Evolutionary conservation across 2,888 invertebrate species (phyloP), one percentile per base, ranked within the genome.

Genomic region (Copidosoma aretas): DNA sequence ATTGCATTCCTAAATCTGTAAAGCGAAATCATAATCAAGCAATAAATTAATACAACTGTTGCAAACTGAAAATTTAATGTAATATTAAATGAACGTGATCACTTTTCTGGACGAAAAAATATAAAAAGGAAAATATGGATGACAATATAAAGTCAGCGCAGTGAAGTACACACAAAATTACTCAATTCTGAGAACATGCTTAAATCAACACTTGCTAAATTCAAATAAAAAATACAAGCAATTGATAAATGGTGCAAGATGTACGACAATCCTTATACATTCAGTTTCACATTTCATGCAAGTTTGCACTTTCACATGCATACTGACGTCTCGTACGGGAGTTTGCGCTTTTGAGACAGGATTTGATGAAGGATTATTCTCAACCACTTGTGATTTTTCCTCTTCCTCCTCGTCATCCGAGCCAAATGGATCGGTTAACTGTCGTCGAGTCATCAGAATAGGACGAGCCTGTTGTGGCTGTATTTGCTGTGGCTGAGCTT

Each of bases 341-440:
- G 79, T 79, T 73, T 81, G 79, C 62, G 79, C 79, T 79, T 82
- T 82, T 68, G 73, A 78, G 73, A 80, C 76, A 49, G 81, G 80
- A 71, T 82, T 81, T 60, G 82, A 81, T 74, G 80, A 81, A 43
- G 80, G 80, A 73, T 82, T 83, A 61, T 82, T 82, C 62, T 83
- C 82, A 64, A 81, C 76, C 66, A 82, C 80, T 74, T 81, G 81
- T 73, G 82, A 79, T 70, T 82, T 83, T 71, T 85, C 85, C 39
- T 32, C 32, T 32, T 32, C 43, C 12, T 93, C 92, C 32, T 93
- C 92, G 22, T 94, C 94, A 78, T 95, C 94, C 39, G 95, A 95
- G 60, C 94, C 95, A 84, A 95, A 94, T 0, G 95, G 95, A 85
- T 96, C 95, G 10, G 91, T 91, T 73, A 93, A 86, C 82, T 95